Evolutionary conservation across 1,140 invertebrate genomes (phyloP).

Genomic region (Sitodiplosis mosellana): DNA sequence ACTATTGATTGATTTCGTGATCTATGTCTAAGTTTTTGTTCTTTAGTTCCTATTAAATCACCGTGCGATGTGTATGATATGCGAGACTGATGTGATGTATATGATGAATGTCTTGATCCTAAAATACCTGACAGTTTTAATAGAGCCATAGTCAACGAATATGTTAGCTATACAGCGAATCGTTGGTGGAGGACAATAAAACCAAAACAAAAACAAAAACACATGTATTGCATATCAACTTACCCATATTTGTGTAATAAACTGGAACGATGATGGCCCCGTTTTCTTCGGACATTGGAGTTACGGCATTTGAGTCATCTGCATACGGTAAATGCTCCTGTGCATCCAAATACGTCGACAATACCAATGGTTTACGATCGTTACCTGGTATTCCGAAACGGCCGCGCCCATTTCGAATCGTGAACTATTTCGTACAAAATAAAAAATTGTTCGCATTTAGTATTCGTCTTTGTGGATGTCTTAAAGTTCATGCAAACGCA

Average conservation of each 20-base stretch:
- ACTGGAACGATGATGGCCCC: constrained; percentile 83
- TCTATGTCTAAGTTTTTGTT: constrained; percentile 56
- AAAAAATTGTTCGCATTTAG: background rate
- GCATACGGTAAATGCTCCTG: constrained; percentile 93
- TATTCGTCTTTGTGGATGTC: background rate
- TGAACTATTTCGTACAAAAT: constrained; percentile 17
- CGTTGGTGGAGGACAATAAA: too few relatives aligned
- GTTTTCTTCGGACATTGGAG: constrained; percentile 95
- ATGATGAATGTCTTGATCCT: constrained; percentile 79
- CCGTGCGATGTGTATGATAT: constrained; percentile 86
- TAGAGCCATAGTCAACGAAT: background rate
- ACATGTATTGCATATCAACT: background rate
- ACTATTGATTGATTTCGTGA: constrained; percentile 48
- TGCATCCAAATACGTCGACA: constrained; percentile 87
- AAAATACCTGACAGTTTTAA: constrained; percentile 4
- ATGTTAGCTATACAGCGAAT: too few relatives aligned
- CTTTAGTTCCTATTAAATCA: constrained; percentile 74
- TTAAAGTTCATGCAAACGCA: background rate
- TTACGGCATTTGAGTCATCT: constrained; percentile 93
- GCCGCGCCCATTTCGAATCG: constrained; percentile 62
- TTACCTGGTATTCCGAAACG: constrained; percentile 45
- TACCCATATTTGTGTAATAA: constrained; percentile 62
- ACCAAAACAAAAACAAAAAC: background rate
- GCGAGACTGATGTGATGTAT: constrained; percentile 81
- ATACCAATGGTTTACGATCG: constrained; percentile 81